Conservation (phyloP, 2,797 vertebrate species). For the Arrhamphus sclerolepis region DNA sequence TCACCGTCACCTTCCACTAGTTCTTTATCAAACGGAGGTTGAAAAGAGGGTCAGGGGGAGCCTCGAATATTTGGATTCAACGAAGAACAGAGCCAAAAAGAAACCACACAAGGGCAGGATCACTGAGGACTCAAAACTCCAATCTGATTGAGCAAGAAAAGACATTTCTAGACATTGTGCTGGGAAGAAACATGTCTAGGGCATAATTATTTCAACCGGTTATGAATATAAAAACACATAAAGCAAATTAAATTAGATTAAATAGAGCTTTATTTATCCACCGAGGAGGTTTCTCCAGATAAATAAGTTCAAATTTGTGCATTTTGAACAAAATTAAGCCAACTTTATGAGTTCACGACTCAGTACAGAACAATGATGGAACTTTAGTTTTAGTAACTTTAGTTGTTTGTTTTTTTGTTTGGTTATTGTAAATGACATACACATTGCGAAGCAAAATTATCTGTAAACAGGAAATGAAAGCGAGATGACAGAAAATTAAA, state of each 20-base stretch:
- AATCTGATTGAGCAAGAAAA: no score
- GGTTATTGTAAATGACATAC: conserved; percentile 15
- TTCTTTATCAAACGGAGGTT: conserved; percentile 50
- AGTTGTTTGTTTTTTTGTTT: no score
- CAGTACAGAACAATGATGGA: conserved; percentile 6
- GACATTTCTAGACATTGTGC: no score
- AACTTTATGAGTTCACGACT: conserved; percentile 24
- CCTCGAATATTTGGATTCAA: conserved; percentile 30
- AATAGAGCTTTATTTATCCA: no score
- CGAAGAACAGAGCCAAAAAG: conserved; percentile 35
- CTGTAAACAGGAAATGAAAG: conserved; percentile 66
- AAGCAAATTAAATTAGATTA: background rate
- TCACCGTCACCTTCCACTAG: conserved; percentile 62
- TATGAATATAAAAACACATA: background rate
- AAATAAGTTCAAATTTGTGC: no score
- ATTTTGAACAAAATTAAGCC: conserved; percentile 1
- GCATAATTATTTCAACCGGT: background rate
- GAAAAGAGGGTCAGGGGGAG: conserved; percentile 36
- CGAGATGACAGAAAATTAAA: conserved; percentile 34
- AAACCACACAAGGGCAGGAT: conserved; percentile 34
- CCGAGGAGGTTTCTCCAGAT: no score
- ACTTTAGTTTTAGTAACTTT: conserved; percentile 21
- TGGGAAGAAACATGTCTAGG: conserved; percentile 4
- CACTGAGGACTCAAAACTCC: conserved; percentile 6
- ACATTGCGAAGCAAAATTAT: conserved; percentile 23